Conservation (phyloP, 1,140 invertebrate species). For the Antheraea pernyi region DNA sequence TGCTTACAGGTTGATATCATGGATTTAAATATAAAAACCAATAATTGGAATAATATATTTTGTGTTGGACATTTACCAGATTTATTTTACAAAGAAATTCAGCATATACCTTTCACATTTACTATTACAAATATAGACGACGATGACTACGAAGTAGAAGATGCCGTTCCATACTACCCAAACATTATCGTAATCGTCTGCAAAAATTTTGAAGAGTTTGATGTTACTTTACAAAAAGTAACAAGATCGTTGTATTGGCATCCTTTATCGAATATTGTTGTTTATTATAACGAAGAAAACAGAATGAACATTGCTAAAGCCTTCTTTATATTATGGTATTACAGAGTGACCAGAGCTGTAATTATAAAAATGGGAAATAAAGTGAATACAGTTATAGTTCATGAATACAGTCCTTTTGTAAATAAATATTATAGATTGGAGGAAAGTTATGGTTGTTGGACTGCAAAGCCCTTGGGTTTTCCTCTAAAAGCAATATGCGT, state of each 20-base stretch:
- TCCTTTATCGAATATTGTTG: conserved; percentile 51
- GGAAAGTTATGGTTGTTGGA: conserved; percentile 55
- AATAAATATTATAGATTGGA: conserved; percentile 44
- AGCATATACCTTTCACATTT: conserved; percentile 34
- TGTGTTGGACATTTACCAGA: conserved; percentile 46
- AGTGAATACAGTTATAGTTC: conserved; percentile 33
- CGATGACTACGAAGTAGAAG: conserved; percentile 40
- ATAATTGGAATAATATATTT: conserved; percentile 54
- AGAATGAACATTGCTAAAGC: conserved; percentile 38
- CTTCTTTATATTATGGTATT: conserved; percentile 61
- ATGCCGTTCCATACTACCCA: conserved; percentile 43
- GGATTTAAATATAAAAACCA: conserved; percentile 39
- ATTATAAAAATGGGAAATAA: conserved; percentile 50
- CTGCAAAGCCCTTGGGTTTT: conserved; percentile 45
- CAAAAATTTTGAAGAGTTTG: conserved; percentile 43
- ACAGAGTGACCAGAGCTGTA: conserved; percentile 47
- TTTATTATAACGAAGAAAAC: conserved; percentile 47
- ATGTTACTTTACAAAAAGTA: conserved; percentile 40
- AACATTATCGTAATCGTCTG: conserved; percentile 50
- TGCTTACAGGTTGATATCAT: conserved; percentile 42
- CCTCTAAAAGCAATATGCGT: conserved; percentile 53
- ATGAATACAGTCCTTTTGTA: conserved; percentile 50
- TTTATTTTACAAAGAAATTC: conserved; percentile 37
- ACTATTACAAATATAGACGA: conserved; percentile 33
- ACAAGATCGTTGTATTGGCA: conserved; percentile 50